Conservation (phyloP, 2,888 invertebrate species). For the Tenodera sinensis region DNA sequence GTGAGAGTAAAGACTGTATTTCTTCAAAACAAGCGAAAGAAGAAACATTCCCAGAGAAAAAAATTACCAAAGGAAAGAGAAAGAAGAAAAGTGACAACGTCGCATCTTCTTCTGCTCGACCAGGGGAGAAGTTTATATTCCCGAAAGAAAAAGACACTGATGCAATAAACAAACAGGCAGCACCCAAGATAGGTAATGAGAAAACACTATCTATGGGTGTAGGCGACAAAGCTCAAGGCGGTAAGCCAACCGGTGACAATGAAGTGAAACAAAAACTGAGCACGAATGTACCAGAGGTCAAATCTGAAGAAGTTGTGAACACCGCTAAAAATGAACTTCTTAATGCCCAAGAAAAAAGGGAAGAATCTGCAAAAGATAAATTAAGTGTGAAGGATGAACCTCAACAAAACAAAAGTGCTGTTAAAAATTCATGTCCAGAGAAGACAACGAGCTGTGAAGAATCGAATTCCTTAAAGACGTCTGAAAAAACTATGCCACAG, state of each 20-base stretch:
- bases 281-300: not conserved
- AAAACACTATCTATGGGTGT: not conserved
- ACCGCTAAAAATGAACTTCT: not conserved
- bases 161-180: not conserved
- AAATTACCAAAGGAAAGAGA: not conserved
- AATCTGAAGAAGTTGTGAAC: not conserved
- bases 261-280: not conserved
- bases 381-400: not conserved
- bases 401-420: not conserved
- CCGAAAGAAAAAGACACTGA: not conserved
- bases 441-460: not conserved
- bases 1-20: constrained; percentile 10
- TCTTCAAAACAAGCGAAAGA: not conserved
- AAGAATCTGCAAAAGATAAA: not conserved
- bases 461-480: not conserved
- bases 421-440: not conserved
- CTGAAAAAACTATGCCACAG: not conserved
- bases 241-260: no score
- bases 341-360: no score
- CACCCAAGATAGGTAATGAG: no score
- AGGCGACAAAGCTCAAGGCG: not conserved
- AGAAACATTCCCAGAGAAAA: not conserved
- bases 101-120: not conserved
- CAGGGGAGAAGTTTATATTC: not conserved
- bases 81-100: not conserved